phyloP scores from a whole-genome alignment of 2,888 invertebrate species.

The Drosophila melanocephala region DNA sequence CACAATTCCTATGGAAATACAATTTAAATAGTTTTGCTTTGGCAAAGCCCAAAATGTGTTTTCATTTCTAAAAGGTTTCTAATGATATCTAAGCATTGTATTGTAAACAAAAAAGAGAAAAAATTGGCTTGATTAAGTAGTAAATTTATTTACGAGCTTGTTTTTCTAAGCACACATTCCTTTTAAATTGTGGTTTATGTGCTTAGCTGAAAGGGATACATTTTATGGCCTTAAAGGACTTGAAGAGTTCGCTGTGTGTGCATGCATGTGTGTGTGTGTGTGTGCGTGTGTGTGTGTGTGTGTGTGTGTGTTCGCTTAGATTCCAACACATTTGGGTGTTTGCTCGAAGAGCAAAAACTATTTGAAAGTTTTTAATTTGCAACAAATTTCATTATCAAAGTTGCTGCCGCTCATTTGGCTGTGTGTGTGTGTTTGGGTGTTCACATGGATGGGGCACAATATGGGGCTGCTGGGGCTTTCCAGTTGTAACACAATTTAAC shows the following conservation, averaged over 20 bases:
- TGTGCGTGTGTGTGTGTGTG: not conserved
- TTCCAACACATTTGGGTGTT: constrained; percentile 1
- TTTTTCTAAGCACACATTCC: constrained; percentile 4
- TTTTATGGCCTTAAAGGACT: constrained; percentile 23
- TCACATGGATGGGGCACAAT: constrained; percentile 25
- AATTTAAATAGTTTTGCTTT: not conserved
- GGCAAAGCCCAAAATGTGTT: not conserved
- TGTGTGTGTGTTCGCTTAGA: not conserved
- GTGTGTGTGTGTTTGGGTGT: constrained; percentile 8
- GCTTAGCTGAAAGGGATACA: constrained; percentile 30
- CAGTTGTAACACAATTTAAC: constrained; percentile 55
- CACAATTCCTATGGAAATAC: no score
- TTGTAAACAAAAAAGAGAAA: not conserved
- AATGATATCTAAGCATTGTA: not conserved
- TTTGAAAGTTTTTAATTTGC: constrained; percentile 44
- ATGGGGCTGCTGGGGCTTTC: constrained; percentile 1
- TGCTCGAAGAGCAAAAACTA: constrained; percentile 37
- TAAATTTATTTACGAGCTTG: constrained; percentile 35
- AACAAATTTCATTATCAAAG: constrained; percentile 55
- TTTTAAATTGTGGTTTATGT: constrained; percentile 33
- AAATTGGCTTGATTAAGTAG: constrained; percentile 34
- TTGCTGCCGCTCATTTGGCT: constrained; percentile 27
- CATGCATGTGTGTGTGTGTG: not conserved
- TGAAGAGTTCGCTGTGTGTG: not conserved
- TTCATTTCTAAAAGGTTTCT: not conserved